Percentiles rank a stretch among this genome's conserved stretches.
phyloP scores from a whole-genome alignment of 92 coral and sea anemone species.

The Porites cylindrica region DNA sequence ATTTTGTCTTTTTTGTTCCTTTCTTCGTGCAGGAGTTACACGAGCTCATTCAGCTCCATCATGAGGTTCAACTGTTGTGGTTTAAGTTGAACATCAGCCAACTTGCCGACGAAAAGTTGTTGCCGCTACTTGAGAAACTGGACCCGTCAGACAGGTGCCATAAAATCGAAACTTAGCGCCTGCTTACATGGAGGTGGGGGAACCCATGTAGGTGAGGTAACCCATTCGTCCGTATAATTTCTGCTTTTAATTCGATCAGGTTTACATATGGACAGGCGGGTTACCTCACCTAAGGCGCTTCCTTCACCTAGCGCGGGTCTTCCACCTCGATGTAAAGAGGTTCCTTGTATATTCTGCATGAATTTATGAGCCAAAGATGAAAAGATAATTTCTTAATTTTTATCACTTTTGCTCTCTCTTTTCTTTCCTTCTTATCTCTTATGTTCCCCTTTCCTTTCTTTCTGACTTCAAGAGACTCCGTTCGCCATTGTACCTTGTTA shows the following conservation, averaged over 20 bases:
- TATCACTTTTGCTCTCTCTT: neutral
- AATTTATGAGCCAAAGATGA: no score
- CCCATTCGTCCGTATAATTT: no score
- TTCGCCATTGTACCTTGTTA: neutral
- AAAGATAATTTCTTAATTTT: neutral
- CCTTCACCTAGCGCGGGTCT: neutral
- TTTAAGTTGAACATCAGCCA: slow-evolving; percentile 53
- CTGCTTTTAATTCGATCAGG: no score
- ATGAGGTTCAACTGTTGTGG: slow-evolving; percentile 60
- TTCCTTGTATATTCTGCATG: no score
- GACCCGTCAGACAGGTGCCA: slow-evolving; percentile 62
- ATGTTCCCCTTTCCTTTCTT: neutral
- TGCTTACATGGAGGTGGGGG: neutral
- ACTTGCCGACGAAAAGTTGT: slow-evolving; percentile 55
- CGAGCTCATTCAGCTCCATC: slow-evolving; percentile 58
- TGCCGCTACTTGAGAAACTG: slow-evolving; percentile 60
- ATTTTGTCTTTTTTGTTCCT: neutral
- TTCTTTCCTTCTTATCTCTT: neutral
- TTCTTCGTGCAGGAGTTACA: slow-evolving; percentile 57
- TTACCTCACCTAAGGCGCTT: no score
- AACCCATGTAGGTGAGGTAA: no score
- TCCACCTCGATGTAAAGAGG: neutral
- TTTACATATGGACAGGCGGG: no score
- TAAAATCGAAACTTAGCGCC: neutral
- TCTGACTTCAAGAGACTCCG: neutral